A percentile compares a stretch with the other conserved stretches of the same genome.
Evolutionary conservation across 2,797 vertebrate genomes (phyloP).

Genomic region (Parauchenoglanis punctatus): DNA sequence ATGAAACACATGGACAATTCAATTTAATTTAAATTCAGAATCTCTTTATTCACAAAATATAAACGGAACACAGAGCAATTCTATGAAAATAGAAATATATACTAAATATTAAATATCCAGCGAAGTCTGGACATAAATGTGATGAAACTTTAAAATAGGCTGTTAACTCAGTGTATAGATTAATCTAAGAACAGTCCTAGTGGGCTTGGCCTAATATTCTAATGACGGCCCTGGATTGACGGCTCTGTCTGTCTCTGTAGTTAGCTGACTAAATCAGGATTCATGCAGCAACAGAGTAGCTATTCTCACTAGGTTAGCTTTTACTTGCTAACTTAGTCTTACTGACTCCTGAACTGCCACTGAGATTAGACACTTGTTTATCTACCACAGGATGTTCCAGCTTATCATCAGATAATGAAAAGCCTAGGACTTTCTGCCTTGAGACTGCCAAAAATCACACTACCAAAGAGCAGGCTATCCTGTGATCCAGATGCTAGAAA

Average conservation of each 20-base stretch:
- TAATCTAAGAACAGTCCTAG: not conserved
- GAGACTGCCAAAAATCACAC: not conserved
- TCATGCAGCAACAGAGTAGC: not conserved
- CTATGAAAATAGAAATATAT: not conserved
- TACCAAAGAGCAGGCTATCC: not conserved
- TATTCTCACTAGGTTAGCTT: not conserved
- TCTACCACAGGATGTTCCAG: not conserved
- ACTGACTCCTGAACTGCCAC: not conserved
- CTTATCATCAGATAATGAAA: not conserved
- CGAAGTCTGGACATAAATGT: not conserved
- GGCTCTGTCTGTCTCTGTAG: not conserved
- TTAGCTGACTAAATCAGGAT: not conserved
- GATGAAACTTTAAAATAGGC: not conserved
- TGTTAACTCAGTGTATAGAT: not conserved
- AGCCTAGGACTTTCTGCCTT: not conserved
- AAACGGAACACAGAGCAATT: not conserved
- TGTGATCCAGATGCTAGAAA: not conserved
- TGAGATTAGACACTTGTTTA: not conserved
- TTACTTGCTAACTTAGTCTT: not conserved
- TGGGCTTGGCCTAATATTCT: not conserved
- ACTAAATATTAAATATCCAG: not conserved
- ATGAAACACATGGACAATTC: not conserved
- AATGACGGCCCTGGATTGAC: not conserved
- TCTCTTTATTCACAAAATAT: not conserved
- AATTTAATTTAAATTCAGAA: not conserved